Evolutionary conservation across 2,113 vertebrate genomes (phyloP).

Genomic region (Sigmodon hispidus): DNA sequence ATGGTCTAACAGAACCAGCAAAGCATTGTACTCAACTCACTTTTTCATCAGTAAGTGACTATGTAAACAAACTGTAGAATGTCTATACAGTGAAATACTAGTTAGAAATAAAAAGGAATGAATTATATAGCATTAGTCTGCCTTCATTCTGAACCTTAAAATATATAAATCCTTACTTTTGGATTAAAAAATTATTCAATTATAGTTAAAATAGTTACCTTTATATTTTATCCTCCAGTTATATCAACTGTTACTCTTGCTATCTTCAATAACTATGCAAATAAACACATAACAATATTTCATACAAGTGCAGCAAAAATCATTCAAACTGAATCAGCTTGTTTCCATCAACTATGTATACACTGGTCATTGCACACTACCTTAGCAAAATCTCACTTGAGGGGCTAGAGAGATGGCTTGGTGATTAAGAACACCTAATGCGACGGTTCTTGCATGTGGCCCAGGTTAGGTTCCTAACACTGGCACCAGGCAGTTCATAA

Average conservation of each 20-base stretch:
- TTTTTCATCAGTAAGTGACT: neutral
- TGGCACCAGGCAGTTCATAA: neutral
- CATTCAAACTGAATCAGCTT: neutral
- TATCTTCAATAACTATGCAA: neutral
- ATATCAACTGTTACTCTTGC: neutral
- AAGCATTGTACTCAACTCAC: neutral
- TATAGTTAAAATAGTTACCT: conserved; percentile 4
- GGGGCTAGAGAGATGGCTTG: neutral
- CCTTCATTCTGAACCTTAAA: conserved; percentile 35
- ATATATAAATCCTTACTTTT: neutral
- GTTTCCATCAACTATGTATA: neutral
- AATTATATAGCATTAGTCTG: neutral
- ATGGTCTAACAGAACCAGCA: neutral
- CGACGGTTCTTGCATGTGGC: neutral
- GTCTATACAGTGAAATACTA: neutral
- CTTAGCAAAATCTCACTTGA: neutral
- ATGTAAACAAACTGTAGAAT: neutral
- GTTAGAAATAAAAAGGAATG: neutral
- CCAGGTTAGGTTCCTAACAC: neutral
- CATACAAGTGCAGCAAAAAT: neutral
- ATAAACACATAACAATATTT: neutral
- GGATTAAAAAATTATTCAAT: conserved; percentile 5
- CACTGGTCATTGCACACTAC: neutral
- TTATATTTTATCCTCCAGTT: neutral
- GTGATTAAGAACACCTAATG: neutral